phyloP scores from a whole-genome alignment of 2,113 vertebrate species.

The Otolemur garnettii region DNA sequence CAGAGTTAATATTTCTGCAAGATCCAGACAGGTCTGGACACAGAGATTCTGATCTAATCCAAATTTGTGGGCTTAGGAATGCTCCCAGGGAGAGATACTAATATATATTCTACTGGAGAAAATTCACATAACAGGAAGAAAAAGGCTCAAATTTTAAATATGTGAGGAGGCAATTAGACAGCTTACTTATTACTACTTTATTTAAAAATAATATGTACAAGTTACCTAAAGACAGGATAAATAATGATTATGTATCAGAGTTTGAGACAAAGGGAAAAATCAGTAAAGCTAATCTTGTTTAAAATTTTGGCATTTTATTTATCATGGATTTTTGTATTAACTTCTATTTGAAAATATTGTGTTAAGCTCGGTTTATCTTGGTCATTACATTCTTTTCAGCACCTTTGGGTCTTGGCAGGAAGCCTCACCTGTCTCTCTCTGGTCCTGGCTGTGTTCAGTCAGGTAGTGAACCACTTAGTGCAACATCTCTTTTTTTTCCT shows the following conservation, averaged over 20 bases:
- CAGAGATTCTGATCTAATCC: constrained; percentile 64
- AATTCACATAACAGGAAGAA: background rate
- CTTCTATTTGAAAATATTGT: background rate
- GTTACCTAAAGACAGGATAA: background rate
- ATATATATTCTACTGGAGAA: background rate
- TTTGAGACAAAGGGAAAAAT: background rate
- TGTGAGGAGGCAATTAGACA: background rate
- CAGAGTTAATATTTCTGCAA: constrained; percentile 76
- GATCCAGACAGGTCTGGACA: constrained; percentile 70
- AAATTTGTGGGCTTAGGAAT: constrained; percentile 56
- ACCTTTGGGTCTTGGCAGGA: background rate
- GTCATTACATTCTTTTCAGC: background rate
- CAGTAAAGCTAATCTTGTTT: background rate
- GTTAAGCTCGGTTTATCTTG: background rate
- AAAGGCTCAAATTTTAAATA: background rate
- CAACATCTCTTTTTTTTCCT: background rate
- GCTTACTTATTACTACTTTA: background rate
- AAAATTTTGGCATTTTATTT: background rate
- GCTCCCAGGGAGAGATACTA: constrained; percentile 37
- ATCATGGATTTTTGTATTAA: background rate
- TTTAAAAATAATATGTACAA: background rate
- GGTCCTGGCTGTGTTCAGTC: too few relatives aligned
- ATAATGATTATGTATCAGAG: background rate
- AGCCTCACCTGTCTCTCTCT: too few relatives aligned
- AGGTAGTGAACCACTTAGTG: background rate